Evolutionary conservation across 2,888 invertebrate species (phyloP), one percentile per base, ranked within the genome.

Genomic region (Trachelus iudaicus): DNA sequence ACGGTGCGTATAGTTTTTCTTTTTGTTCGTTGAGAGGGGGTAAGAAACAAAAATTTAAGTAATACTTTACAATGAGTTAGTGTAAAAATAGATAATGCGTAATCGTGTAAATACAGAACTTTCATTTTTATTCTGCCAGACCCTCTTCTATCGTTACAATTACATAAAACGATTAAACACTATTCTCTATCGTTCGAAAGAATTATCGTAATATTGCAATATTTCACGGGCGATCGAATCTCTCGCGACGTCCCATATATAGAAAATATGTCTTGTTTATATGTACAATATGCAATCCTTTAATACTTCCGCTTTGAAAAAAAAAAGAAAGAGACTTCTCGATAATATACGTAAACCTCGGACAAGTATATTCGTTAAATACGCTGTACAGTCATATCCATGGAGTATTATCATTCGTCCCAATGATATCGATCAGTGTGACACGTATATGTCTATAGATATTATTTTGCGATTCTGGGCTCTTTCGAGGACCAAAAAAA

Each of bases 201-300:
- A 91, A 91, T 91, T 90, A 91, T 90, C 82, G 83, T 91, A 91
- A 91, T 91, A 91, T 91, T 91, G 91, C 91, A 91, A 89, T 91
- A 89, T 90, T 90, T 89, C 86, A 90, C 89, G 89, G 90, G 89
- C 86, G 89, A 88, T 88, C 89, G 89, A 88, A 85, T 85, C 78
- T 81, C 85, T 88, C 87, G 85, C 87, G 88, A 90, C 87, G 87
- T 87, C 87, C 88, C 88, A 89, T 90, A 90, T 91, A 91, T 91
- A 91, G 91, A 91, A 91, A 91, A 91, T 91, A 91, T 91, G 91
- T 91, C 90, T 91, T 89, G 90, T 91, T 90, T 91, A 91, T 77
- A 77, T 91, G 85, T 91, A 91, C 91, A 91, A 91, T 91, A 91
- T 91, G 90, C 89, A 90, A 90, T 87, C 89, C 90, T 34, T 89